phyloP scores from a whole-genome alignment of 2,113 vertebrate species.

The Clarias batrachus region DNA sequence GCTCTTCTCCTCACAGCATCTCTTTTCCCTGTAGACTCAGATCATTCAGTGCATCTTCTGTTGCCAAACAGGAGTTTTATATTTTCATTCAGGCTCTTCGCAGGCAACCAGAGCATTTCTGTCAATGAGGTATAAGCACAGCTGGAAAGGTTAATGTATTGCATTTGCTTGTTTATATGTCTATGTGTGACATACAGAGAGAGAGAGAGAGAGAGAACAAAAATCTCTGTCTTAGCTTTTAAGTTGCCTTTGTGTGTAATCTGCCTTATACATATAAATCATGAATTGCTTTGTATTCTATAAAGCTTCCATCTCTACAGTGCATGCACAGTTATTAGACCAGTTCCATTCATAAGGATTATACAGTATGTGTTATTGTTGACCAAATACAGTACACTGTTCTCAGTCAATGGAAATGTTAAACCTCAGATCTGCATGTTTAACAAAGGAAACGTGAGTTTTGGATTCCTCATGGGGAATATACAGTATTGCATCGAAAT shows the following conservation, averaged over 20 bases:
- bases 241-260: neutral
- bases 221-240: neutral
- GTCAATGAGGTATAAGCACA: neutral
- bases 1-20: constrained; percentile 31
- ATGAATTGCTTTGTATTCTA: neutral
- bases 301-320: no score
- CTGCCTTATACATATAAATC: neutral
- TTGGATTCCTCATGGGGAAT: no score
- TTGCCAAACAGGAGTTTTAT: constrained; percentile 47
- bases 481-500: no score
- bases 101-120: constrained; percentile 21
- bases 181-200: neutral
- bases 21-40: constrained; percentile 20
- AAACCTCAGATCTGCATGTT: no score
- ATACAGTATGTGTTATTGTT: no score
- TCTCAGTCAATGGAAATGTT: no score
- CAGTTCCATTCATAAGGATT: no score
- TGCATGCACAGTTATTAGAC: no score
- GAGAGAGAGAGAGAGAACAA: neutral
- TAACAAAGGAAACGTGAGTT: no score
- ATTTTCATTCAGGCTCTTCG: constrained; percentile 20
- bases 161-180: neutral
- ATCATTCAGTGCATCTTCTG: constrained; percentile 20
- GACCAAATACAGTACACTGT: no score
- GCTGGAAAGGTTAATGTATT: constrained; percentile 9